Percentiles rank a stretch among this genome's conserved stretches.
Conservation (phyloP, 2,797 vertebrate genomes). For the Peromyscus aztecus region DNA sequence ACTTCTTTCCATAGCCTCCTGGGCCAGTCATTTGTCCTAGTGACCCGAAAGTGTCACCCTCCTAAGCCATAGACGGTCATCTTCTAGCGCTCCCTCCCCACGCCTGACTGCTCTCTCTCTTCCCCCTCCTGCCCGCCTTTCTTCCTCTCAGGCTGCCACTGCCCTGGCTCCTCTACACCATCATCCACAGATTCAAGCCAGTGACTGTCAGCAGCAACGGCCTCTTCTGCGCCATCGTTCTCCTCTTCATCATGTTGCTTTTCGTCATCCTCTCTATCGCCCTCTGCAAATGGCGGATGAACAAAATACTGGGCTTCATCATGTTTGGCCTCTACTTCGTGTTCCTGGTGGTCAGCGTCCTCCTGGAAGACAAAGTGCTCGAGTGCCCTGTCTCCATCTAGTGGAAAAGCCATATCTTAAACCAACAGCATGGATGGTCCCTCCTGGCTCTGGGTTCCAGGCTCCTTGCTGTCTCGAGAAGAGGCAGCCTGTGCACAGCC, state of each 20-base stretch:
- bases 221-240: conserved; percentile 98
- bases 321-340: conserved; percentile 98
- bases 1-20: not conserved
- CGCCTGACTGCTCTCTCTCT: not conserved
- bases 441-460: conserved; percentile 28
- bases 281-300: conserved; percentile 97
- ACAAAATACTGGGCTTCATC: conserved; percentile 94
- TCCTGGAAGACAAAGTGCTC: conserved; percentile 97
- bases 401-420: conserved; percentile 78
- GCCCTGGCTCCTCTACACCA: conserved; percentile 95
- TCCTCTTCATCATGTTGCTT: conserved; percentile 99
- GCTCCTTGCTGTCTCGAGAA: conserved; percentile 61
- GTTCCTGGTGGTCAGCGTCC: conserved; percentile 96
- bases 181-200: conserved; percentile 89
- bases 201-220: conserved; percentile 98
- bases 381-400: conserved; percentile 94
- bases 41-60: not conserved
- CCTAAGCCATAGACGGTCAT: accelerated
- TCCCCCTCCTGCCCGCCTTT: conserved; percentile 27
- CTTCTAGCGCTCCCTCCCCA: not conserved
- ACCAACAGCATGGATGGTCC: conserved; percentile 32
- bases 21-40: not conserved
- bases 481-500: conserved; percentile 65
- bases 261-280: conserved; percentile 98
- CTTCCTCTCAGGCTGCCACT: conserved; percentile 93